A percentile compares a stretch with the other conserved stretches of the same genome.
Evolutionary conservation across 2,797 vertebrate genomes (phyloP).

Genomic region (Xiphophorus birchmanni): DNA sequence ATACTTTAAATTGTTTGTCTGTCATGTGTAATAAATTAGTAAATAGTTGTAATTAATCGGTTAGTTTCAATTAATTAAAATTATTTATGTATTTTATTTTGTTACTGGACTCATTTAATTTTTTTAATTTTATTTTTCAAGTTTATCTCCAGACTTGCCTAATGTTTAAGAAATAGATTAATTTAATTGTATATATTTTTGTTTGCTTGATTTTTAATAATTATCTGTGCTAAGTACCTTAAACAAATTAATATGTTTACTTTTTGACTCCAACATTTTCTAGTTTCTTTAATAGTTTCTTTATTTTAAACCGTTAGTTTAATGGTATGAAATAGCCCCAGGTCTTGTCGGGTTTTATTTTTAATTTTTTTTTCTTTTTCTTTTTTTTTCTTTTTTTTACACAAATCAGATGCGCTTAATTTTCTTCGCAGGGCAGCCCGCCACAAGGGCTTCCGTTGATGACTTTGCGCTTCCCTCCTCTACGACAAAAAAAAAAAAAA

Average conservation of each 20-base stretch:
- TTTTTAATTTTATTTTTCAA: not conserved
- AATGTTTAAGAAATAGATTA: not conserved
- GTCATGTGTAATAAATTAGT: not conserved
- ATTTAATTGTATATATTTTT: not conserved
- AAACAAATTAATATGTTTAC: not conserved
- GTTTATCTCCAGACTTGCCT: not conserved
- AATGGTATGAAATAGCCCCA: not conserved
- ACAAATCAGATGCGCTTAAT: conserved; percentile 34
- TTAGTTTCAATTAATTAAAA: not conserved
- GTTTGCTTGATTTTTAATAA: not conserved
- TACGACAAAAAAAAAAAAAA: not conserved
- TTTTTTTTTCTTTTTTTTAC: not conserved
- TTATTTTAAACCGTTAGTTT: not conserved
- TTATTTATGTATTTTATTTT: not conserved
- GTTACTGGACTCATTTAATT: not conserved
- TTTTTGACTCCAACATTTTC: not conserved
- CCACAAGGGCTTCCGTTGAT: accelerated
- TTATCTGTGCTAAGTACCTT: not conserved
- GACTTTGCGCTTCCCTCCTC: not conserved
- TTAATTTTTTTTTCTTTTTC: too few relatives aligned
- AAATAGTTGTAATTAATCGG: not conserved
- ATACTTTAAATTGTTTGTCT: not conserved
- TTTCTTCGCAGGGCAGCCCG: accelerated
- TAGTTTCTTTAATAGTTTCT: not conserved
- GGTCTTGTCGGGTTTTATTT: not conserved